Base-by-base conservation (phyloP, 2,113 vertebrate genomes). In the Malaclemys terrapin region DNA sequence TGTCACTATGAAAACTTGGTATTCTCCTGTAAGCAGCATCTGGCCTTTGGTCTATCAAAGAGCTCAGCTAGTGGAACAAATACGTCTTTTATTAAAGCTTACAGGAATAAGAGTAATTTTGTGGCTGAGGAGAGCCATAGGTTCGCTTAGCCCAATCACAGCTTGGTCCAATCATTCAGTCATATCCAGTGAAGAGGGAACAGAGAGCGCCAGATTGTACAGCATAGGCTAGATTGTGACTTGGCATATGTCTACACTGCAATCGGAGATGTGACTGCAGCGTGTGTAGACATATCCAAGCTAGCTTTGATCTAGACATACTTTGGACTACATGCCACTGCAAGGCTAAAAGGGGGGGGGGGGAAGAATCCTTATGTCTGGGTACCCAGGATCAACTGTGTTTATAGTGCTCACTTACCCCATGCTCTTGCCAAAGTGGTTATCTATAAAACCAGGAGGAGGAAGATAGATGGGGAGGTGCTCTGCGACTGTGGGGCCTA, bases 141-240 rank as follows among this genome's bases (percentile, higher is more conserved):
- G 24, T 45, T 62, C 16, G 5, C 3, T 8, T 5, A 2, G 0
- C 78, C 52, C 50, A 49, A 0, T 5, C 6, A 1, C 47, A 42
- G 3, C 1, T 54, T 88, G 27, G 29, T 82, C 12, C 8, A 0
- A 5, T 72, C 35, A 38, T 38, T 20, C 20, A 75, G 69, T 42
- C 22, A 10, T 75, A 42, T 49, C 4, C 16, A 57, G 8, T 8
- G 29, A 31, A 52, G 49, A 82, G 38, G 27, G 62, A 24, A 42
- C 2, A 53, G 42, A 62, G 29, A 69, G 35, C 35, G 10, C 35
- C 17, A 5, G 35, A 19, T 20, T 69, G 65, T 20, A 65, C 31
- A 65, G 31, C 31, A 8, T 65, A n/a, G 16, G 62, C 31, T 62
- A 31, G 29, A 31, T 35, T 16, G 6, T 35, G 62, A 69, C 62